Conservation (phyloP, 1,140 invertebrate genomes). For the Macrostomum lignano region DNA sequence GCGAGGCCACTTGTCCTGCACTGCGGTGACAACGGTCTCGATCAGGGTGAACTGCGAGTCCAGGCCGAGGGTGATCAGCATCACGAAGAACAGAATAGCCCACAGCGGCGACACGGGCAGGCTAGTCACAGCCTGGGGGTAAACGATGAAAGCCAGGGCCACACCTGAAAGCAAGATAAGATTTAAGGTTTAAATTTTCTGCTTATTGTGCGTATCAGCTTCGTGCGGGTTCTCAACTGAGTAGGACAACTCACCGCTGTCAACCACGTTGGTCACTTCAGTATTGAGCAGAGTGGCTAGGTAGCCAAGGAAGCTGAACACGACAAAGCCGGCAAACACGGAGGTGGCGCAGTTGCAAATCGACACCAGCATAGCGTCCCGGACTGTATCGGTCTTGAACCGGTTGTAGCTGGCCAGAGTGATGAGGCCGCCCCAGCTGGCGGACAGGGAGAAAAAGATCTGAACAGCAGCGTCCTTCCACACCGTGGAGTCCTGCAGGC, state of each 20-base stretch:
- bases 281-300: constrained; percentile 38
- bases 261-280: constrained; percentile 4
- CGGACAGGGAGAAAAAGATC: constrained; percentile 49
- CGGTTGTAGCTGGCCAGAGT: constrained; percentile 50
- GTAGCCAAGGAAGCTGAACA: constrained; percentile 81
- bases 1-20: not conserved
- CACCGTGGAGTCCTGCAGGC: constrained; percentile 29
- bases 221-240: no score
- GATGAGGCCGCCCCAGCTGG: constrained; percentile 40
- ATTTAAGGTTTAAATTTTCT: no score
- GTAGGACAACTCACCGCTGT: no score
- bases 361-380: constrained; percentile 68
- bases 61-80: constrained; percentile 23
- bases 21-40: constrained; percentile 1
- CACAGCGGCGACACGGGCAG: constrained; percentile 49
- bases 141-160: constrained; percentile 50
- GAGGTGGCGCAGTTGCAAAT: constrained; percentile 35
- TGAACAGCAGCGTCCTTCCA: constrained; percentile 53
- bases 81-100: constrained; percentile 52
- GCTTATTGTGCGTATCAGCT: no score
- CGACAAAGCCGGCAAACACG: constrained; percentile 56
- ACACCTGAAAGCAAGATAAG: no score
- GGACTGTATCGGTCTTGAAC: constrained; percentile 44
- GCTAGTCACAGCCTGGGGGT: constrained; percentile 51
- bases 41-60: constrained; percentile 12